Evolutionary conservation across 2,113 vertebrate species (phyloP).

Genomic region (Prietella phreatophila): DNA sequence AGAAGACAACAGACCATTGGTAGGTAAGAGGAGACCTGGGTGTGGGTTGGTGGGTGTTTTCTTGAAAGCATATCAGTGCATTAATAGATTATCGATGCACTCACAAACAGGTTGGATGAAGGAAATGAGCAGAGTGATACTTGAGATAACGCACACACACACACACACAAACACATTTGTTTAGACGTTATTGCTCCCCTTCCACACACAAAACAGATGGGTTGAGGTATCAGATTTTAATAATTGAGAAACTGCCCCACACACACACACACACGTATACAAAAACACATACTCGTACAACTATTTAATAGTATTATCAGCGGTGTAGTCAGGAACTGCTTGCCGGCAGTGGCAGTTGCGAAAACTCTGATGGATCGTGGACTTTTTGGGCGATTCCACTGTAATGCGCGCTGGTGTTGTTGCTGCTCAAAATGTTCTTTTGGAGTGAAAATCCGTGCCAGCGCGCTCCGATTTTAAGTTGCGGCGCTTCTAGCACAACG

Average conservation of each 20-base stretch:
- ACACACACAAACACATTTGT: constrained; percentile 30
- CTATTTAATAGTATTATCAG: neutral
- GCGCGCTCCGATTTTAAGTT: neutral
- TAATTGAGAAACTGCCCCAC: constrained; percentile 42
- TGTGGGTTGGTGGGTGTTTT: neutral
- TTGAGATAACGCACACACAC: constrained; percentile 24
- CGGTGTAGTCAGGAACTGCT: neutral
- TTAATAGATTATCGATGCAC: constrained; percentile 46
- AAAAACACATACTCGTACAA: neutral
- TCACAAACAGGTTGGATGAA: constrained; percentile 11
- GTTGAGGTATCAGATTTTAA: constrained; percentile 67
- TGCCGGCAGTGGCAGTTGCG: neutral
- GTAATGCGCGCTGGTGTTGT: neutral
- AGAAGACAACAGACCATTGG: constrained; percentile 13
- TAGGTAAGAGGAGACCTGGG: constrained; percentile 24
- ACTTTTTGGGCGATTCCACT: neutral
- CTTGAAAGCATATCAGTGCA: neutral
- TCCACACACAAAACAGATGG: constrained; percentile 65
- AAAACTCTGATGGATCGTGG: neutral
- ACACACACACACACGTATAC: neutral
- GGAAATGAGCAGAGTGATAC: constrained; percentile 48
- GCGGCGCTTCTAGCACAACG: neutral
- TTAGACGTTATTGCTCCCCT: neutral
- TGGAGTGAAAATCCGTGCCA: neutral
- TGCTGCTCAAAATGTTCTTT: neutral